These are phyloP conservation scores for Fulica atra DNA, from an alignment of 2,113 vertebrate species.

Conservation along the genomic window DNA sequence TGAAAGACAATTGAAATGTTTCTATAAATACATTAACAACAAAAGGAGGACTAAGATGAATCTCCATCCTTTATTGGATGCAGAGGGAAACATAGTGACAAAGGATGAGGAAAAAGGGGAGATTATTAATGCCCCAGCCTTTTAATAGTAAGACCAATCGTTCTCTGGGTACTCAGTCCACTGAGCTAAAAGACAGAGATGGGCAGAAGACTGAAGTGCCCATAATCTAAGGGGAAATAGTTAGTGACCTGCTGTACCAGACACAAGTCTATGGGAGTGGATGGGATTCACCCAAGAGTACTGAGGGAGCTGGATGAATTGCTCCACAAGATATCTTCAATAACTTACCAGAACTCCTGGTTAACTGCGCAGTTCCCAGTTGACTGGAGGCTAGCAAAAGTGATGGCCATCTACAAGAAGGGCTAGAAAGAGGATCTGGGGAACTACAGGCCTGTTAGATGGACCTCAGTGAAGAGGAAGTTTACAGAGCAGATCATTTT, in stretches of 20 bases:
- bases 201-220: not conserved
- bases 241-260: no score
- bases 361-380: no score
- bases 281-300: not conserved
- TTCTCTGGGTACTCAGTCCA: not conserved
- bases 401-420: no score
- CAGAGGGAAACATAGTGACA: no score
- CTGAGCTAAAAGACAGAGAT: not conserved
- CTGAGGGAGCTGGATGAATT: not conserved
- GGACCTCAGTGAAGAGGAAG: not conserved
- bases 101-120: no score
- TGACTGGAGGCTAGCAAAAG: no score
- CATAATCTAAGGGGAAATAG: not conserved
- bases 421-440: not conserved
- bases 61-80: no score
- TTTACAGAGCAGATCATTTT: not conserved
- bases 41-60: no score
- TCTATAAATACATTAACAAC: no score
- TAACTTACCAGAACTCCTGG: not conserved
- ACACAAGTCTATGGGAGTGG: not conserved
- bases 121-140: not conserved
- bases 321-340: not conserved
- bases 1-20: no score
- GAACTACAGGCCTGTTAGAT: not conserved
- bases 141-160: not conserved